Evolutionary conservation across 2,888 invertebrate genomes (phyloP).

Genomic region (Mythimna pallens): DNA sequence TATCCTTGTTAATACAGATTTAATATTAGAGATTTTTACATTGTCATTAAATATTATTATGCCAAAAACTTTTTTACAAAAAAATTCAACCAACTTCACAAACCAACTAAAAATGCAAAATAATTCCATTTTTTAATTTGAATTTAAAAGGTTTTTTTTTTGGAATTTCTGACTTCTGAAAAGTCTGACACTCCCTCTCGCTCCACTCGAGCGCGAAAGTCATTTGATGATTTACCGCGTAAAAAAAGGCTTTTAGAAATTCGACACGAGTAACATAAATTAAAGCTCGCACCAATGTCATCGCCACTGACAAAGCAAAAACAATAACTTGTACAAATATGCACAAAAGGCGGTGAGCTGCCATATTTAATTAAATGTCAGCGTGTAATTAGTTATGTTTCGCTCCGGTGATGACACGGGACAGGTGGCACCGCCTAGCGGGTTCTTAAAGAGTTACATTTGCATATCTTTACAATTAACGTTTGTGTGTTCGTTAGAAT

Average conservation of each 20-base stretch:
- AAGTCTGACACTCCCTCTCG: too few species aligned
- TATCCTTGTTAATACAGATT: too few species aligned
- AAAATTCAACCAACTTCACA: too few species aligned
- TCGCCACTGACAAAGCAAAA: neutral
- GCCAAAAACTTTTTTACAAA: too few species aligned
- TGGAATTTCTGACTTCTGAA: too few species aligned
- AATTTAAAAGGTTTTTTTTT: too few species aligned
- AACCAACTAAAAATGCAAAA: too few species aligned
- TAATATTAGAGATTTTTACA: too few species aligned
- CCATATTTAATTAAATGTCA: constrained; percentile 47
- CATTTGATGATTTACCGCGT: too few species aligned
- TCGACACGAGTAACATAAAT: neutral
- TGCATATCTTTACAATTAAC: constrained; percentile 15
- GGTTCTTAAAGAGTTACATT: neutral
- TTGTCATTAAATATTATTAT: too few species aligned
- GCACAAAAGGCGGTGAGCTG: constrained; percentile 10
- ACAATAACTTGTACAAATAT: constrained; percentile 7
- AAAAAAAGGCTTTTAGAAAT: neutral
- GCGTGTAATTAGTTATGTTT: constrained; percentile 22
- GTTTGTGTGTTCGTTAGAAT: neutral
- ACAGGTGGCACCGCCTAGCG: constrained; percentile 38
- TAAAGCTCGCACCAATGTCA: neutral
- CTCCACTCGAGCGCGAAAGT: too few species aligned
- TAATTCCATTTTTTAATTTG: too few species aligned
- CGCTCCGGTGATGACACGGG: neutral